Conservation (phyloP, 2,797 vertebrate species). For the Sparidentex hasta region DNA sequence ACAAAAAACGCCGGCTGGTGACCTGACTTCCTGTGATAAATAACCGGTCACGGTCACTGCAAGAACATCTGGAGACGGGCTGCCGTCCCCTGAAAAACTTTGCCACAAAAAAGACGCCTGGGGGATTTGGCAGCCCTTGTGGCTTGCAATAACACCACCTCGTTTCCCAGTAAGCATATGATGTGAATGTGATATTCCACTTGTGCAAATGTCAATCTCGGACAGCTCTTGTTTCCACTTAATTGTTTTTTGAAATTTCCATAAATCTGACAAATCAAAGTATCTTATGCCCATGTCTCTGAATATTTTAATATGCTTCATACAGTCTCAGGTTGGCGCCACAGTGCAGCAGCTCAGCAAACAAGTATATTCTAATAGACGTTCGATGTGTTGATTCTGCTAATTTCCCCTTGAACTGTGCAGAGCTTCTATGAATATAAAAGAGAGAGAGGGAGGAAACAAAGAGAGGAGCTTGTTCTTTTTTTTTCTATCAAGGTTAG, state of each 20-base stretch:
- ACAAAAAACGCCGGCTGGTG: no score
- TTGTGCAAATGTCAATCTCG: no score
- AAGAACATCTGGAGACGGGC: no score
- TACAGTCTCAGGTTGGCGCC: background rate
- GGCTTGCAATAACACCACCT: no score
- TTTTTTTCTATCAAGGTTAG: slow-evolving; percentile 19
- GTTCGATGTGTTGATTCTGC: slow-evolving; percentile 40
- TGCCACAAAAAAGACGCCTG: no score
- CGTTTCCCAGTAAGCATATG: no score
- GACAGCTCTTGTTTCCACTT: background rate
- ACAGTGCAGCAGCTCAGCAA: slow-evolving; percentile 24
- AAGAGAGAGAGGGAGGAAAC: slow-evolving; percentile 3
- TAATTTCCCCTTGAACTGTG: slow-evolving; percentile 24
- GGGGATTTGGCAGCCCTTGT: no score
- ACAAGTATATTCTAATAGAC: background rate
- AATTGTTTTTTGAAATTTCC: background rate
- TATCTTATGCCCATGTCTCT: background rate
- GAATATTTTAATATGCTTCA: background rate
- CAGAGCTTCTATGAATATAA: slow-evolving; percentile 19
- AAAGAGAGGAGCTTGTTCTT: background rate
- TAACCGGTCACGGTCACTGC: no score
- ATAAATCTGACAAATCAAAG: background rate
- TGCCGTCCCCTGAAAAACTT: no score
- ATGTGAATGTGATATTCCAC: no score
- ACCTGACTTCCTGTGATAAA: no score